Percentiles rank a stretch among this genome's conserved stretches.
These are phyloP conservation scores for Doris montereyensis DNA, from an alignment of 2,888 invertebrate species.

Conservation along the genomic window DNA sequence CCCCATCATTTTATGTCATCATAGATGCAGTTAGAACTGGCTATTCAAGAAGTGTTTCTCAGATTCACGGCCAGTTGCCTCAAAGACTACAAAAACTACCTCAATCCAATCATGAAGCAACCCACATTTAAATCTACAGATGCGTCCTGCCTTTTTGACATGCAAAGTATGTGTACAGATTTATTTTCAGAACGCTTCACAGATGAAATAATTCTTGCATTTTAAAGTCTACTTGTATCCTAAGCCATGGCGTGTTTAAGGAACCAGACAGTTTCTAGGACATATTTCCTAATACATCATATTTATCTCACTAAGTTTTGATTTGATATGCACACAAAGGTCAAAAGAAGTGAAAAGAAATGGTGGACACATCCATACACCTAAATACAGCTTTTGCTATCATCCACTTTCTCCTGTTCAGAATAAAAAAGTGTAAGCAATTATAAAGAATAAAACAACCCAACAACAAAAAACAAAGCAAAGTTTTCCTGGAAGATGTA, in stretches of 20 bases:
- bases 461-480: no score
- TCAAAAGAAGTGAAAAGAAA: no score
- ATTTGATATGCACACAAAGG: no score
- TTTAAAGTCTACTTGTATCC: neutral
- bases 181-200: neutral
- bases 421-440: no score
- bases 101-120: conserved; percentile 86
- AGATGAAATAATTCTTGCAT: neutral
- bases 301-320: no score
- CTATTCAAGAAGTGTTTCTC: conserved; percentile 97
- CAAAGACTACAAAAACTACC: conserved; percentile 89
- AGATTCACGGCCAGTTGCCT: conserved; percentile 94
- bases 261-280: neutral
- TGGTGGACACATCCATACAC: no score
- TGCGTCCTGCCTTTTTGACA: conserved; percentile 93
- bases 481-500: no score
- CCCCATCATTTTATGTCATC: conserved; percentile 18
- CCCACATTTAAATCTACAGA: conserved; percentile 96
- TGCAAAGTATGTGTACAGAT: conserved; percentile 78
- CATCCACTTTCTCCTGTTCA: no score
- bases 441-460: no score
- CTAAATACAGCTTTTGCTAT: no score
- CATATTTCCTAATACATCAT: neutral
- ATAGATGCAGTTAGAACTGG: conserved; percentile 81
- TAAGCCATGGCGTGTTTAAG: neutral